Evolutionary conservation across 23 tunicate species (phyloP).

Genomic region (Aplidium turbinatum): DNA sequence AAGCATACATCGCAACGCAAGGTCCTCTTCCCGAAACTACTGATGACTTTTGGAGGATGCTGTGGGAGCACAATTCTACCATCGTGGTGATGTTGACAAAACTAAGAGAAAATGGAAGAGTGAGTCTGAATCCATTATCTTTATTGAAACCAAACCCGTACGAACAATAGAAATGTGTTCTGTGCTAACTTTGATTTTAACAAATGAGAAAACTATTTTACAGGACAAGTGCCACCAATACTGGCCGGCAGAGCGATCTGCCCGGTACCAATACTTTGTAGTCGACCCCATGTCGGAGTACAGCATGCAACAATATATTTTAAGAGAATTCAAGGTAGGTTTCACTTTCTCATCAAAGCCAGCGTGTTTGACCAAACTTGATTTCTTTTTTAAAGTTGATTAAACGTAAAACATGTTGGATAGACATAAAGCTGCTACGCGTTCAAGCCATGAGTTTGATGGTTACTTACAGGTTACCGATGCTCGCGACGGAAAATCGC

Average conservation of each 20-base stretch:
- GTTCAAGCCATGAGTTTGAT: not conserved
- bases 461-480: constrained; percentile 82
- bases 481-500: constrained; percentile 96
- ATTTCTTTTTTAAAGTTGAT: too few relatives aligned
- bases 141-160: not conserved
- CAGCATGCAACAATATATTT: constrained; percentile 88
- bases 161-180: not conserved
- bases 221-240: constrained; percentile 98
- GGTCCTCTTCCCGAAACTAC: constrained; percentile 97
- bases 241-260: constrained; percentile 96
- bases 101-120: constrained; percentile 89
- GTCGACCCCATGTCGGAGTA: constrained; percentile 97
- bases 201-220: constrained; percentile 6
- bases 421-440: too few relatives aligned
- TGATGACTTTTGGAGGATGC: constrained; percentile 99
- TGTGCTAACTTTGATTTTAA: too few relatives aligned
- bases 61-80: constrained; percentile 99
- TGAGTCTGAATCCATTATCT: constrained; percentile 33
- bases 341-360: too few relatives aligned
- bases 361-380: too few relatives aligned
- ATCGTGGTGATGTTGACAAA: constrained; percentile 99
- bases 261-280: constrained; percentile 94
- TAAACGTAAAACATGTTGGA: too few relatives aligned
- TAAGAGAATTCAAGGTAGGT: constrained; percentile 91
- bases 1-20: constrained; percentile 99